A percentile compares a stretch with the other conserved stretches of the same genome.
Evolutionary conservation across 2,797 vertebrate species (phyloP).

Genomic region (Argya squamiceps): DNA sequence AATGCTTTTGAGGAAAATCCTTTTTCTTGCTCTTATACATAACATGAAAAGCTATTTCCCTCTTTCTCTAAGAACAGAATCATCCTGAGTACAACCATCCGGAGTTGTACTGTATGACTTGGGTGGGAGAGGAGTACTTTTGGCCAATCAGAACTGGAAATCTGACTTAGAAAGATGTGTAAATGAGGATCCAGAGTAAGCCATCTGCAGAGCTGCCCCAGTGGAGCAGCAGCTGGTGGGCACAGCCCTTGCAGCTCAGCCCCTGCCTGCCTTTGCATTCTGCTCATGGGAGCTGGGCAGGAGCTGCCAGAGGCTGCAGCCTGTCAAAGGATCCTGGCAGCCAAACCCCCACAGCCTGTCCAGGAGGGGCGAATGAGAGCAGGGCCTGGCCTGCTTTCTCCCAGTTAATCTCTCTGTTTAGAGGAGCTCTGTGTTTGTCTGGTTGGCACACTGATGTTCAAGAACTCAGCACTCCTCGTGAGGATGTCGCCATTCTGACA

Average conservation of each 20-base stretch:
- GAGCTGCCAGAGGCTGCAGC: background rate
- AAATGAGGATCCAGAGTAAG: fast-evolving
- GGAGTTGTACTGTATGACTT: background rate
- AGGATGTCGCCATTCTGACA: background rate
- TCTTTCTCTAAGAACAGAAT: background rate
- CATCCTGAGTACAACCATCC: no score
- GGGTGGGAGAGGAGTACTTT: background rate
- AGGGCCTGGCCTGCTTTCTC: background rate
- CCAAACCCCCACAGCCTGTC: background rate
- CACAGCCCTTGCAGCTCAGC: background rate
- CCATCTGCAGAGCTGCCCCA: background rate
- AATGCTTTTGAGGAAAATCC: background rate
- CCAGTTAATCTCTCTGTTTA: background rate
- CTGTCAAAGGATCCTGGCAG: background rate
- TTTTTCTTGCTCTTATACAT: background rate
- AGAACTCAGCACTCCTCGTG: background rate
- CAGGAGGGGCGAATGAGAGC: background rate
- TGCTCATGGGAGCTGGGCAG: background rate
- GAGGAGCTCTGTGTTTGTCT: background rate
- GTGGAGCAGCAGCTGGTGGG: fast-evolving
- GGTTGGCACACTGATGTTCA: background rate
- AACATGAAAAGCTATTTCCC: background rate
- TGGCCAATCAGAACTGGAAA: background rate
- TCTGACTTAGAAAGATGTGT: background rate
- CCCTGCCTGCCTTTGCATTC: background rate